phyloP scores from a whole-genome alignment of 2,113 vertebrate genomes.

The Eonycteris spelaea region DNA sequence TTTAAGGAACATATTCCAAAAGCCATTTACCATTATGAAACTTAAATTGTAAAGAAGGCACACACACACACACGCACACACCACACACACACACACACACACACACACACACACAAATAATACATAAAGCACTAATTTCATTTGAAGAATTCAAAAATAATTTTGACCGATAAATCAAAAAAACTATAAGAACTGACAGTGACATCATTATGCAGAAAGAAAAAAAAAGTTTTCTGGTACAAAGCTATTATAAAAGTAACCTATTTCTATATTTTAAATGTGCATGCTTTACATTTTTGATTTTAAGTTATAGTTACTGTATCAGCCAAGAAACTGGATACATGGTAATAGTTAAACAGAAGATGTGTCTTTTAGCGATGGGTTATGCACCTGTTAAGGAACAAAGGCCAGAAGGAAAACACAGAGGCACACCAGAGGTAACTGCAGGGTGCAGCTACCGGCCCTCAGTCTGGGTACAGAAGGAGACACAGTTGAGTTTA shows the following conservation, averaged over 20 bases:
- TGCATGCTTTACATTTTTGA: background rate
- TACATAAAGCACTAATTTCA: background rate
- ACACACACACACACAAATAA: background rate
- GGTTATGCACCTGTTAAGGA: fast-evolving
- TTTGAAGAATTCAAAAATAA: background rate
- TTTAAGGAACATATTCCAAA: background rate
- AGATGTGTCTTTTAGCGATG: background rate
- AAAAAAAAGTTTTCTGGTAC: background rate
- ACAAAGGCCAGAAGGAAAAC: background rate
- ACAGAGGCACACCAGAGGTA: too few species aligned
- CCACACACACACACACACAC: background rate
- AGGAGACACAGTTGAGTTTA: background rate
- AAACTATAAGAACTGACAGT: background rate
- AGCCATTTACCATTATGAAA: background rate
- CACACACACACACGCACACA: background rate
- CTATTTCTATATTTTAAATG: background rate
- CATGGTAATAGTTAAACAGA: background rate
- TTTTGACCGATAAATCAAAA: background rate
- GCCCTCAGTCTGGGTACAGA: background rate
- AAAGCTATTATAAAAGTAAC: background rate
- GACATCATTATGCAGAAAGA: background rate
- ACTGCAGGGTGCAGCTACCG: background rate
- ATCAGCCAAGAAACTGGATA: background rate
- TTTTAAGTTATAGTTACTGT: background rate
- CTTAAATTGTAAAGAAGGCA: background rate